Base-by-base conservation (phyloP, 2,888 invertebrate genomes). In the Sclerodermus sp. region DNA sequence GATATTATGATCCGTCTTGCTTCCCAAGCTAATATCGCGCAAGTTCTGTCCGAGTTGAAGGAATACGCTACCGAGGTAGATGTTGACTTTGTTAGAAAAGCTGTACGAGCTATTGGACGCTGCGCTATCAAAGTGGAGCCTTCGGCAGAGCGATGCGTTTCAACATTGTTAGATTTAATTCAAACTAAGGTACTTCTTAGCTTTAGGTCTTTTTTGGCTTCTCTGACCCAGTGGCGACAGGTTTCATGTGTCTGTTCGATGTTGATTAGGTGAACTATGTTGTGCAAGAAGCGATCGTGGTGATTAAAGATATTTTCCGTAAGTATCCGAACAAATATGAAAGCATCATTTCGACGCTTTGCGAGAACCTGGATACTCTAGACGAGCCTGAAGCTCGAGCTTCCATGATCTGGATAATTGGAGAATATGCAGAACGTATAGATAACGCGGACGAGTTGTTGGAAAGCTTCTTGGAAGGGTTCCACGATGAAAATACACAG, bases 321-420 rank as follows among this genome's bases (percentile, higher is more conserved):
- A 94, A 99, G 79, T 99, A 99, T 80, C 99, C 99, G 9, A 99
- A 99, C 80, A 97, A 99, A 79, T 99, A 99, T 76, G 99, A 99
- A 81, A 97, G 96, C 78, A 99, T 99, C 73, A 99, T 99, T 76
- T 96, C 97, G 55, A 99, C 98, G 0, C 82, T 99, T 5, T 99
- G 99, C 78, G 99, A 99, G 81, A 99, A 99, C 81, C 80, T 99
- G 62, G 99, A 99, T 73, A 99, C 99, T 0, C 79, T 99, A 53
- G 99, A 99, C 77, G 99, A 99, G 74, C 99, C 99, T 0, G 99
- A 99, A 77, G 99, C 98, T 0, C 84, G 98, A 64, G 98, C 98
- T 3, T 96, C 96, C 6, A 99, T 98, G 98, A 98, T 90, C 13
- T 91, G 90, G 90, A 91, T 91, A 48, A 90, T 91, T 57, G 98